A percentile compares a stretch with the other conserved stretches of the same genome.
phyloP scores from a whole-genome alignment of 2,113 vertebrate species.

The zebrafish (Danio rerio) region GRCz12tu NC_133190.1:20895001-20895500 shows the following conservation, averaged over 20 bases:
- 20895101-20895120: constrained; percentile 82
- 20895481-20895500: background rate
- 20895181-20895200: constrained; percentile 74
- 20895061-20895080: background rate
- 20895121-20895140: constrained; percentile 98
- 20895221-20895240: constrained; percentile 24
- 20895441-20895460: background rate
- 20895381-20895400: background rate
- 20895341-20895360: background rate
- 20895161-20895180: constrained; percentile 92
- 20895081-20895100: constrained; percentile 33
- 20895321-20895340: background rate
- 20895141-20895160: constrained; percentile 98
- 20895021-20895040: constrained; percentile 29
- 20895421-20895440: background rate
- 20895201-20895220: constrained; percentile 68
- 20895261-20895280: constrained; percentile 47
- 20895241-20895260: constrained; percentile 44
- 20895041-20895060: background rate
- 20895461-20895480: background rate
- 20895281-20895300: constrained; percentile 2
- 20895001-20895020: background rate
- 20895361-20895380: background rate
- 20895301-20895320: background rate
- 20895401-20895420: background rate